A percentile compares a stretch with the other conserved stretches of the same genome.
Evolutionary conservation across 2,888 invertebrate genomes (phyloP).

Genomic region (Litoditis marina): DNA sequence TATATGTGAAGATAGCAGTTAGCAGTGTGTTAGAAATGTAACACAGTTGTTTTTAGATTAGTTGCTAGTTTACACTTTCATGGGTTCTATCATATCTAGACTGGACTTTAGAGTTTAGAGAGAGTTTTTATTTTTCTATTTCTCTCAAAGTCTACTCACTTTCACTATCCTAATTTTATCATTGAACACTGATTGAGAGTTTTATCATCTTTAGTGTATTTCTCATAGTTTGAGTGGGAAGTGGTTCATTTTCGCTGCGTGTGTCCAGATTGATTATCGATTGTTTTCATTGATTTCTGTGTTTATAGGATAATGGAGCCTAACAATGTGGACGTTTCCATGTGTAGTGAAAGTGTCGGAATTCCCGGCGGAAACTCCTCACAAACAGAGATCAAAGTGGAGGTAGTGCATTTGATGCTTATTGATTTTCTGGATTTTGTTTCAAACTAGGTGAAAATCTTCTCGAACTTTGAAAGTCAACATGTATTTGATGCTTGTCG

Average conservation of each 20-base stretch:
- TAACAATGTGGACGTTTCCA: conserved; percentile 9
- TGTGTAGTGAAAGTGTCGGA: conserved; percentile 1
- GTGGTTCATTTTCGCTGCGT: background rate
- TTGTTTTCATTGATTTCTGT: background rate
- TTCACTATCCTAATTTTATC: background rate
- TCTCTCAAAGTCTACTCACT: background rate
- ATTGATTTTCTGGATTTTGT: too few relatives aligned
- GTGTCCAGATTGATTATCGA: background rate
- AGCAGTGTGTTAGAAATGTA: too few relatives aligned
- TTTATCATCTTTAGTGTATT: background rate
- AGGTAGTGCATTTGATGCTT: conserved; percentile 29
- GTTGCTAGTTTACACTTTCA: too few relatives aligned
- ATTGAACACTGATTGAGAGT: background rate
- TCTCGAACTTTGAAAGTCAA: too few relatives aligned
- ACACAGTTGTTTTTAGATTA: too few relatives aligned
- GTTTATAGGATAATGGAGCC: conserved; percentile 13
- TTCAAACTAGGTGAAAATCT: too few relatives aligned
- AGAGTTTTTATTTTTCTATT: background rate
- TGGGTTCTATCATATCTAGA: too few relatives aligned
- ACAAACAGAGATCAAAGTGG: conserved; percentile 62
- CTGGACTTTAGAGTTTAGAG: too few relatives aligned
- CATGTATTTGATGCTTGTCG: too few relatives aligned
- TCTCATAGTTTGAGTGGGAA: background rate
- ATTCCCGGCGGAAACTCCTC: conserved; percentile 42
- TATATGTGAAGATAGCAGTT: too few relatives aligned